Conservation (phyloP, 1,140 invertebrate species). For the Drosophila nasuta region DNA sequence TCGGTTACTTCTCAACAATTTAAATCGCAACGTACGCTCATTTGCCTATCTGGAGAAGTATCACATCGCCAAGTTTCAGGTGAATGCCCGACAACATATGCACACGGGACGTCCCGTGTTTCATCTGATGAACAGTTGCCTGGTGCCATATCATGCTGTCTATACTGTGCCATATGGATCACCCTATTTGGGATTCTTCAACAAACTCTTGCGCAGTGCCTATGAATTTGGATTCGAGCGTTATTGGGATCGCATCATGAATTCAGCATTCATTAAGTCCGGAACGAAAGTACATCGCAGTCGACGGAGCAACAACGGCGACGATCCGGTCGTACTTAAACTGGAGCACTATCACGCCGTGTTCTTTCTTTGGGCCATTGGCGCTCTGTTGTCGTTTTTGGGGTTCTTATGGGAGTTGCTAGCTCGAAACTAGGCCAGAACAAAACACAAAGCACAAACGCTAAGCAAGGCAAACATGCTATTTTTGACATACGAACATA, state of each 20-base stretch:
- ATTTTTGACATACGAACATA: not conserved
- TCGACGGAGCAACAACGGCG: constrained; percentile 41
- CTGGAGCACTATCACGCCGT: constrained; percentile 74
- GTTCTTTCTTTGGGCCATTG: constrained; percentile 68
- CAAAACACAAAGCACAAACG: constrained; percentile 43
- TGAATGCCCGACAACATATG: constrained; percentile 63
- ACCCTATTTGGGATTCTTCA: constrained; percentile 75
- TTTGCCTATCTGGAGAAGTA: constrained; percentile 78
- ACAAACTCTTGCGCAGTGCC: constrained; percentile 63
- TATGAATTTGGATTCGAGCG: constrained; percentile 71
- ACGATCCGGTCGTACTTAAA: constrained; percentile 70
- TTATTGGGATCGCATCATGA: constrained; percentile 78
- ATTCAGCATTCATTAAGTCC: constrained; percentile 66
- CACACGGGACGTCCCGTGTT: constrained; percentile 59
- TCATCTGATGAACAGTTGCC: constrained; percentile 76
- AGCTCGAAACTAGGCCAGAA: constrained; percentile 45
- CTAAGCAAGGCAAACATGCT: constrained; percentile 53
- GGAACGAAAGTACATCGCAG: constrained; percentile 49
- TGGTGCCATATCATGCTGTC: constrained; percentile 79
- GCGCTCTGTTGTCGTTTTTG: constrained; percentile 50
- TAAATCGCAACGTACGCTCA: constrained; percentile 55
- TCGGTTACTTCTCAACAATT: constrained; percentile 13
- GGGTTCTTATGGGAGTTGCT: constrained; percentile 63
- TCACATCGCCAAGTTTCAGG: constrained; percentile 68
- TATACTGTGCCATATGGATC: constrained; percentile 81